Evolutionary conservation across 2,113 vertebrate species (phyloP).

Genomic region (Hippocampus barbouri): DNA sequence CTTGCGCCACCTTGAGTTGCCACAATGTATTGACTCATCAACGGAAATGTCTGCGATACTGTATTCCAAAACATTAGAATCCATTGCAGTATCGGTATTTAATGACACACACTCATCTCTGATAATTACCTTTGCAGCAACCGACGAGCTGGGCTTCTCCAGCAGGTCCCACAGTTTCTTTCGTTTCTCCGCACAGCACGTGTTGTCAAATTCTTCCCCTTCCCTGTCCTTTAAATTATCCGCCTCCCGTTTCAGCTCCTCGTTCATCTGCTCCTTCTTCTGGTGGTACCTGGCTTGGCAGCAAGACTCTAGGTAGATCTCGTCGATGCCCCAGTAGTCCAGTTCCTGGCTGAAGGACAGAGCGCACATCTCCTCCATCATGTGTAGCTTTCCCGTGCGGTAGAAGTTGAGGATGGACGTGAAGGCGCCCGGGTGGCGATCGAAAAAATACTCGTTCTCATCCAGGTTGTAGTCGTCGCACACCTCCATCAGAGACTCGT

Average conservation of each 20-base stretch:
- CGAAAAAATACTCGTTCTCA: conserved; percentile 98
- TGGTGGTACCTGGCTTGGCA: conserved; percentile 99
- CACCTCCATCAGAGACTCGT: conserved; percentile 91
- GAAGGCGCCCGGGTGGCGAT: conserved; percentile 94
- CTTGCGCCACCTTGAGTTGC: neutral
- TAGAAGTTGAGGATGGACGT: conserved; percentile 99
- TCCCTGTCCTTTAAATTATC: conserved; percentile 92
- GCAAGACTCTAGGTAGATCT: conserved; percentile 98
- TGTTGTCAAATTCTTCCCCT: conserved; percentile 96
- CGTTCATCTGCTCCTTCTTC: conserved; percentile 99
- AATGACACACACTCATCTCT: neutral
- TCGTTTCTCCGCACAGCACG: conserved; percentile 93
- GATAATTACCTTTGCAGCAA: conserved; percentile 91
- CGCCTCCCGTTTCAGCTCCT: conserved; percentile 94
- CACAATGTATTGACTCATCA: neutral
- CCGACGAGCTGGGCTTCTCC: conserved; percentile 95
- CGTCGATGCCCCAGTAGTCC: conserved; percentile 98
- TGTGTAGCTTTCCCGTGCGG: conserved; percentile 95
- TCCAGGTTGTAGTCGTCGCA: conserved; percentile 97
- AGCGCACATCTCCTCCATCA: conserved; percentile 99
- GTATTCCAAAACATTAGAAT: no score
- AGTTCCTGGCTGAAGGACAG: conserved; percentile 97
- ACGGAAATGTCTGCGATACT: no score
- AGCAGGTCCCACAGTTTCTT: conserved; percentile 98
- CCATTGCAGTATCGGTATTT: no score